Percentiles rank a stretch among this genome's conserved stretches.
phyloP scores from a whole-genome alignment of 2,888 invertebrate species.

The Trissonchulus sp. region DNA sequence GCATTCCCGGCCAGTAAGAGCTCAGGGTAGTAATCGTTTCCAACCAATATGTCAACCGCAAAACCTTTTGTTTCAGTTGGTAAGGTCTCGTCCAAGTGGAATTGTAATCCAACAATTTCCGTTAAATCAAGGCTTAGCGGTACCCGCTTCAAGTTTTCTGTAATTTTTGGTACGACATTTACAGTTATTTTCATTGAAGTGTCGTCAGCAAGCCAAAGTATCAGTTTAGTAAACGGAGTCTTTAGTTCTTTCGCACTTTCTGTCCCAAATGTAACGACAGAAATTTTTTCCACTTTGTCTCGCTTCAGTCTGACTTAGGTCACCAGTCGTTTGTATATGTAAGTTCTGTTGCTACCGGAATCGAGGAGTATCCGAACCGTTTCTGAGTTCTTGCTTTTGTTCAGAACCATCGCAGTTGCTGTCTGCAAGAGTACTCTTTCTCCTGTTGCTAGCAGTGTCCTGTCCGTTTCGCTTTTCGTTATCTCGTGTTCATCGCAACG shows the following conservation, averaged over 20 bases:
- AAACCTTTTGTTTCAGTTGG: not conserved
- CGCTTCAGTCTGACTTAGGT: not conserved
- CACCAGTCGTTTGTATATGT: not conserved
- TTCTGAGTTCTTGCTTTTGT: not conserved
- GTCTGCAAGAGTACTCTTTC: conserved; percentile 6
- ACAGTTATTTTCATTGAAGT: no score
- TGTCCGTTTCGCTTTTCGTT: not conserved
- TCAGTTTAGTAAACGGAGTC: not conserved
- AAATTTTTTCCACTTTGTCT: not conserved
- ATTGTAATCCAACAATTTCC: not conserved
- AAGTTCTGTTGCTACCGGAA: not conserved
- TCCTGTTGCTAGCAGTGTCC: not conserved
- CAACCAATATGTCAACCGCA: not conserved
- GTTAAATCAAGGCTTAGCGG: not conserved
- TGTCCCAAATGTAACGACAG: not conserved
- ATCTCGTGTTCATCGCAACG: not conserved
- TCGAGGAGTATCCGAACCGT: not conserved
- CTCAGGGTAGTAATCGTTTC: conserved; percentile 8
- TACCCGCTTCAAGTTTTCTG: not conserved
- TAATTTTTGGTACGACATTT: conserved; percentile 7
- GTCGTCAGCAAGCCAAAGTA: no score
- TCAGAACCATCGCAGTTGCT: not conserved
- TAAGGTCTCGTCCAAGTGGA: not conserved
- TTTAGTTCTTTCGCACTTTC: not conserved
- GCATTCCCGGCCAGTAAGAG: not conserved